A percentile compares a stretch with the other conserved stretches of the same genome.
These are phyloP conservation scores for Gambusia yucatana DNA, from an alignment of 2,797 vertebrate genomes.

Conservation along the genomic window DNA sequence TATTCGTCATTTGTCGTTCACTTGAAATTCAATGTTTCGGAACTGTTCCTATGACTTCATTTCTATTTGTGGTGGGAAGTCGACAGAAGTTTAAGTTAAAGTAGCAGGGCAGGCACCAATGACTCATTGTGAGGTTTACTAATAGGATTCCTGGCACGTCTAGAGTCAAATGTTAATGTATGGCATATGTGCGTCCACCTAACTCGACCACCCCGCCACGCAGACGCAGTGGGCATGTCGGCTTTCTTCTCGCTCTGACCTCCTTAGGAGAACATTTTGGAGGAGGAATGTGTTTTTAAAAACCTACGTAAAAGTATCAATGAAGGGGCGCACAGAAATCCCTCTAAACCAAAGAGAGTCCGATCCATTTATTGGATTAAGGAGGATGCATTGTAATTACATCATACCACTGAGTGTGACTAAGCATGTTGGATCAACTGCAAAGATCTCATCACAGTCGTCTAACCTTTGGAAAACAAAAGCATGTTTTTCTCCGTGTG, in stretches of 20 bases:
- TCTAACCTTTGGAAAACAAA: background rate
- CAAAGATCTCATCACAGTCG: background rate
- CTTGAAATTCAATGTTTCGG: background rate
- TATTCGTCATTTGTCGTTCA: background rate
- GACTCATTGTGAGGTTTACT: background rate
- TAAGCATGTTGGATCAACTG: background rate
- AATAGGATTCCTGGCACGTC: slow-evolving; percentile 2
- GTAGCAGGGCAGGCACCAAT: background rate
- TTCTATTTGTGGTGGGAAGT: background rate
- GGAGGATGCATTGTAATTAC: background rate
- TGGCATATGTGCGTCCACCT: background rate
- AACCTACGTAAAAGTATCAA: background rate
- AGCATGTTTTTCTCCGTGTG: background rate
- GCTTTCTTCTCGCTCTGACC: background rate
- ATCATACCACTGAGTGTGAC: background rate
- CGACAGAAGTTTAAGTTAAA: background rate
- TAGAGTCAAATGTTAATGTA: slow-evolving; percentile 4
- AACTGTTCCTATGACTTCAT: background rate
- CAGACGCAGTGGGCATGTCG: background rate
- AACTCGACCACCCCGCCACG: background rate
- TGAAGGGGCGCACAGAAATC: background rate
- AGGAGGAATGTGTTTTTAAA: background rate
- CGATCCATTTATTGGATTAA: background rate
- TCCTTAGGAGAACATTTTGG: background rate
- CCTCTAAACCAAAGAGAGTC: background rate